Conservation (phyloP, 2,113 vertebrate genomes). For the Scalopus aquaticus region DNA sequence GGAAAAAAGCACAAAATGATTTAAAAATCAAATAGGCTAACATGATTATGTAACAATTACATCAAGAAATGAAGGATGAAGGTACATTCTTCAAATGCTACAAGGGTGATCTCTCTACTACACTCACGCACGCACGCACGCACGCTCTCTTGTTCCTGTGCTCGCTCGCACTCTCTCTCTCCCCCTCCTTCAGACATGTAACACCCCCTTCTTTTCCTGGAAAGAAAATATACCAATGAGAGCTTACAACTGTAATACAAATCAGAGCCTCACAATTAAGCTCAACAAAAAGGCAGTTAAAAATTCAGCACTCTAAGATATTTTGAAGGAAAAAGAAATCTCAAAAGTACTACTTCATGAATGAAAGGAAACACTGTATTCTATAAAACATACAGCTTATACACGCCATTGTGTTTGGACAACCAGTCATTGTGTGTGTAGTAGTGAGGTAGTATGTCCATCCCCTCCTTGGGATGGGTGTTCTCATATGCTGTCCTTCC, state of each 20-base stretch:
- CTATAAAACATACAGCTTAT: conserved; percentile 55
- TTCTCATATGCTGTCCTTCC: conserved; percentile 91
- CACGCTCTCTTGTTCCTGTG: not conserved
- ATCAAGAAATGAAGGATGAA: conserved; percentile 71
- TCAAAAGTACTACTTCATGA: conserved; percentile 65
- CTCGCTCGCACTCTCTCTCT: conserved; percentile 20
- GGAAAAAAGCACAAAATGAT: conserved; percentile 68
- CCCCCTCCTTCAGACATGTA: conserved; percentile 40
- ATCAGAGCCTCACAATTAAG: conserved; percentile 74
- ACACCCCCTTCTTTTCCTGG: conserved; percentile 71
- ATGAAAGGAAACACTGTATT: not conserved
- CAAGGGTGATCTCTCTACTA: conserved; percentile 5
- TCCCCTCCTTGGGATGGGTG: conserved; percentile 87
- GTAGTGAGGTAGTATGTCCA: conserved; percentile 93
- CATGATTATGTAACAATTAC: conserved; percentile 72
- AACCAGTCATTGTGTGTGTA: conserved; percentile 87
- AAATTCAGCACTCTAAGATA: conserved; percentile 79
- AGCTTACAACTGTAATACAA: conserved; percentile 79
- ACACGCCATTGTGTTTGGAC: conserved; percentile 83
- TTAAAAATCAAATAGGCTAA: conserved; percentile 72
- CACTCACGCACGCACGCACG: not conserved
- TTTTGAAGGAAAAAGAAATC: conserved; percentile 68
- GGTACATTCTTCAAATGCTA: conserved; percentile 54
- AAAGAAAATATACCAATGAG: conserved; percentile 82
- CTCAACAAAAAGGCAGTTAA: conserved; percentile 83